phyloP scores from a whole-genome alignment of 2,888 invertebrate species.

The Dascillus cervinus region DNA sequence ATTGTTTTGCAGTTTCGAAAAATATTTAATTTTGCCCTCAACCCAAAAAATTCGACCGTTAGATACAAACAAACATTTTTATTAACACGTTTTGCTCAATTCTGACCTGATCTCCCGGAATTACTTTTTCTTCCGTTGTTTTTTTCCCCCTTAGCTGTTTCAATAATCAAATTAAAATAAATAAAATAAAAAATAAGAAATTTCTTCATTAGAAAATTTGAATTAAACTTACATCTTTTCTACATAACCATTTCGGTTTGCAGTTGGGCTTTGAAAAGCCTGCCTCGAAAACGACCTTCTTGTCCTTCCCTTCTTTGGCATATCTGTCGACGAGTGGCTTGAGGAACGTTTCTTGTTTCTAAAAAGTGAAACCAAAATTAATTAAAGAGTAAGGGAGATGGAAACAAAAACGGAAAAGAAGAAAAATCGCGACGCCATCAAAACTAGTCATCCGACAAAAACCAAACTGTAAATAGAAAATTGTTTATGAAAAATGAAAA shows the following conservation, averaged over 20 bases:
- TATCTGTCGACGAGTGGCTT: constrained; percentile 91
- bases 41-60: no score
- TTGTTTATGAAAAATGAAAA: constrained; percentile 7
- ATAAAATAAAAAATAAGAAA: background rate
- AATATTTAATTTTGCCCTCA: no score
- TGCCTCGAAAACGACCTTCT: constrained; percentile 87
- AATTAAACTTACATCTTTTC: constrained; percentile 77
- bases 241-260: constrained; percentile 87
- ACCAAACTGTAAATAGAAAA: constrained; percentile 24
- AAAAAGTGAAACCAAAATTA: constrained; percentile 22
- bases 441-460: constrained; percentile 27
- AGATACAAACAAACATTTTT: no score
- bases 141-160: no score
- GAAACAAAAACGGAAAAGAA: constrained; percentile 7
- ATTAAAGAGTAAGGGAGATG: constrained; percentile 8
- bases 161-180: no score
- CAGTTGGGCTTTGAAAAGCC: constrained; percentile 95
- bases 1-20: no score
- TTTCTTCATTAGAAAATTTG: no score
- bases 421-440: constrained; percentile 23
- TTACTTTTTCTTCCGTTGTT: no score
- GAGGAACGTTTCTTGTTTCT: constrained; percentile 93
- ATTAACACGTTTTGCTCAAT: no score
- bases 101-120: no score
- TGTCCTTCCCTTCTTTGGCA: constrained; percentile 93